Evolutionary conservation across 2,797 vertebrate species (phyloP), one percentile per base, ranked within the genome.

Genomic region (Myripristis murdjan): DNA sequence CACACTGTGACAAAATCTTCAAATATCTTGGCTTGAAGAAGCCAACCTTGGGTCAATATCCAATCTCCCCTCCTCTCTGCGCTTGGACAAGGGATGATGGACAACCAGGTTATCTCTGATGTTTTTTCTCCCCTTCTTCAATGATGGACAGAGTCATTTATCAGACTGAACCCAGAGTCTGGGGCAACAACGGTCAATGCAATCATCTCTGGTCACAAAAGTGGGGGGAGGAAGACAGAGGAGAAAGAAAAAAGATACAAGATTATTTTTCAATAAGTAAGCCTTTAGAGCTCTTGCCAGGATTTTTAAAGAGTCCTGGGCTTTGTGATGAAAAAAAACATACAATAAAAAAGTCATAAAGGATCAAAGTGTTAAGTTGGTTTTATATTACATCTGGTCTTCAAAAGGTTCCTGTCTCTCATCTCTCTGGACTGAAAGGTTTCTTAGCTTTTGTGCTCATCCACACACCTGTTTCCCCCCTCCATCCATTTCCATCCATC

Each of bases 251-350:
- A 82, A 78, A 82, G 65, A 64, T 70, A 76, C 80, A 81, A 85
- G 88, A 91, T 85, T 93, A 93, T 94, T 94, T 95, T 94, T 94
- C 89, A 93, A 86, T 88, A 90, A 92, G 83, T 81, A 81, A 84
- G 77, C 68, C 69, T 87, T 86, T 66, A 61, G 80, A 91, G 75
- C 73, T 75, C 71, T 75, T 33, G 15, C 44, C 33, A 70, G 80
- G 83, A 77, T 91, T 92, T 91, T 92, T 90, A 78, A 86, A 82
- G 71, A 80, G 83, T 83, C 79, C 63, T 18, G 15, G 78, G 76
- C 77, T 92, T 91, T 81, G 76, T 89, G 88, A 84, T 80, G 83
- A 83, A 66, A 61, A 68, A 70, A 83, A 70, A 72, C 49, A 54
- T 31, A 79, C 87, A 91, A 90, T 83, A 62, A 81, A 86, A 85